Conservation (phyloP, 2,113 vertebrate genomes). For the Vulpes lagopus region DNA sequence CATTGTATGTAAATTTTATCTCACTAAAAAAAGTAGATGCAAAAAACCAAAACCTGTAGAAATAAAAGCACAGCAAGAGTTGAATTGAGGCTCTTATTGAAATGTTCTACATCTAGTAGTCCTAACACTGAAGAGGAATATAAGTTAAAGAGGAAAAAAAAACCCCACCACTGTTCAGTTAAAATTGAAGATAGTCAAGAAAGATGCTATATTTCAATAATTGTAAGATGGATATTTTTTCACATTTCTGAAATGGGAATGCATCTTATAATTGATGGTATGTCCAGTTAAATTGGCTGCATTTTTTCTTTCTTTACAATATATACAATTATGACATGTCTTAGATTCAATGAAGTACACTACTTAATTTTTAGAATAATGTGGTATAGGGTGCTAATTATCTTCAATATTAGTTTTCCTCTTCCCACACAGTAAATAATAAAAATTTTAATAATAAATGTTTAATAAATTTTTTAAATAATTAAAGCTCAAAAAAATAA, state of each 20-base stretch:
- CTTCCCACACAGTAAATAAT: neutral
- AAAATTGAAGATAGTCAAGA: slow-evolving; percentile 18
- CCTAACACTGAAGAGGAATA: neutral
- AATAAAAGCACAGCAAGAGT: neutral
- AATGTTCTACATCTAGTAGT: neutral
- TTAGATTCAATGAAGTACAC: neutral
- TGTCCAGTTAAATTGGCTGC: neutral
- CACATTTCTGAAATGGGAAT: slow-evolving; percentile 26
- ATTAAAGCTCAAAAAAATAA: neutral
- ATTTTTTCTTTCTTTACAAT: slow-evolving; percentile 2
- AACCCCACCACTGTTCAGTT: neutral
- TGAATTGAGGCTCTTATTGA: neutral
- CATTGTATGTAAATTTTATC: neutral
- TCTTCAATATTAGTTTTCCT: neutral
- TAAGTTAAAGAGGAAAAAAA: slow-evolving; percentile 7
- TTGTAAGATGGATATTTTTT: neutral
- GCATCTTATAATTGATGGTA: neutral
- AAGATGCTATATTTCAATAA: neutral
- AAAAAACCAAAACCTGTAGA: neutral
- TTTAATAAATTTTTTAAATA: neutral
- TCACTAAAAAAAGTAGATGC: slow-evolving; percentile 24
- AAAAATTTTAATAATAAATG: neutral
- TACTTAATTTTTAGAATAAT: neutral
- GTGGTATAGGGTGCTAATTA: neutral
- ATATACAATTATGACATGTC: neutral